phyloP scores from a whole-genome alignment of 2,113 vertebrate genomes.

The Ctenomys sociabilis region DNA sequence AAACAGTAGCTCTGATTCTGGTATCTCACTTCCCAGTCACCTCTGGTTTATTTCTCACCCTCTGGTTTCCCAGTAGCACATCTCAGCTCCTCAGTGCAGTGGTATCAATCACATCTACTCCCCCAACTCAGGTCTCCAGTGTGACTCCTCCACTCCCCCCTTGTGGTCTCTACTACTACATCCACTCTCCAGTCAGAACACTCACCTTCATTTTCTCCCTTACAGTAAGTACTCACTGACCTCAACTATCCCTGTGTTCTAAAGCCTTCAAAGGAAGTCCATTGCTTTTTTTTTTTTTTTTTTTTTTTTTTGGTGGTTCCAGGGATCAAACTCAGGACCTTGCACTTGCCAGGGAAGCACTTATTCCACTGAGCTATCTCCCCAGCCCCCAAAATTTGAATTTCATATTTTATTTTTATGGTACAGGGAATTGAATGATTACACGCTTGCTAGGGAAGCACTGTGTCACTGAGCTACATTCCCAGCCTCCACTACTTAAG shows the following conservation, averaged over 20 bases:
- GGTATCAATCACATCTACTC: background rate
- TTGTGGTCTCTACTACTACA: background rate
- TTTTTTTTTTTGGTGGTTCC: too few relatives aligned
- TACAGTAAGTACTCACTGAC: background rate
- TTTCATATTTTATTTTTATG: too few relatives aligned
- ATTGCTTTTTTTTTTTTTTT: too few relatives aligned
- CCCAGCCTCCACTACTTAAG: background rate
- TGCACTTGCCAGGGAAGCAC: too few relatives aligned
- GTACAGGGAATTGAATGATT: too few relatives aligned
- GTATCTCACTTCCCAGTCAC: fast-evolving
- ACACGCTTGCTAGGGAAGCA: too few relatives aligned
- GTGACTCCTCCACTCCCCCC: background rate
- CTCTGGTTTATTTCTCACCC: background rate
- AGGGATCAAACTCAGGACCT: too few relatives aligned
- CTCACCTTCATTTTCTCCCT: background rate
- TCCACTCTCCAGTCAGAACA: background rate
- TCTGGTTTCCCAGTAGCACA: background rate
- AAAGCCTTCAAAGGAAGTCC: background rate
- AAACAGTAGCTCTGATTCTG: background rate
- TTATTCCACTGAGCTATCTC: too few relatives aligned
- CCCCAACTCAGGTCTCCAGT: background rate
- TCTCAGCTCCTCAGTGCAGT: background rate
- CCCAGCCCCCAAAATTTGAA: too few relatives aligned
- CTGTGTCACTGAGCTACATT: too few relatives aligned
- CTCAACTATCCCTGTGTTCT: too few relatives aligned